A percentile compares a stretch with the other conserved stretches of the same genome.
These are phyloP conservation scores for Drosophila pandora DNA, from an alignment of 1,140 invertebrate genomes.

Conservation along the genomic window DNA sequence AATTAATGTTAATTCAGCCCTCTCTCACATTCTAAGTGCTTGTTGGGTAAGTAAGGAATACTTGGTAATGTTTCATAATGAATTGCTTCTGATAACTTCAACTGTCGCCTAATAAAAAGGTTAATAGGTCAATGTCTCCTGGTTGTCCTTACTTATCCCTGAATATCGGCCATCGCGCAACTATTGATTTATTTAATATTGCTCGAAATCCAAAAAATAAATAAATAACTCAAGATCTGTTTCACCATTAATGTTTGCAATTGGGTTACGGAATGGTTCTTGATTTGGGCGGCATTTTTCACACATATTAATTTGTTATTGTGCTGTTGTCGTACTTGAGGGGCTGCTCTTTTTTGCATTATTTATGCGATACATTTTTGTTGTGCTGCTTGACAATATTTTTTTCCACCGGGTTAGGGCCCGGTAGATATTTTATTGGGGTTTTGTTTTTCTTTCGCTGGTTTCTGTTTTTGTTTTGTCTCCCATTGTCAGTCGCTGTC, in stretches of 20 bases:
- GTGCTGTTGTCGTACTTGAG: conserved; percentile 50
- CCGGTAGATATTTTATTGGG: conserved; percentile 32
- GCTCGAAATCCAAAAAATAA: conserved; percentile 7
- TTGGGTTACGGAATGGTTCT: conserved; percentile 52
- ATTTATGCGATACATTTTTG: conserved; percentile 49
- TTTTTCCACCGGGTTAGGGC: conserved; percentile 51
- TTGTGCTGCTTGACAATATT: conserved; percentile 5
- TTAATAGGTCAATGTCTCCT: neutral
- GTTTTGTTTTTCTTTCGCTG: conserved; percentile 44
- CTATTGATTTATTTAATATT: conserved; percentile 17
- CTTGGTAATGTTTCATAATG: neutral
- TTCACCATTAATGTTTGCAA: conserved; percentile 65
- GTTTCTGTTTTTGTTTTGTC: conserved; percentile 60
- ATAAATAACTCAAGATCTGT: conserved; percentile 12
- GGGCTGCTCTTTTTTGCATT: conserved; percentile 52
- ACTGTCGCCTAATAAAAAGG: neutral
- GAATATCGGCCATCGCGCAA: conserved; percentile 19
- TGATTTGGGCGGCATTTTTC: conserved; percentile 21
- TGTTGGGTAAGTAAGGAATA: neutral
- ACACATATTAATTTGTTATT: conserved; percentile 69
- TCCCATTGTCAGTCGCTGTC: conserved; percentile 70
- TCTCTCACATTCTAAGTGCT: neutral
- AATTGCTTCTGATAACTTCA: neutral
- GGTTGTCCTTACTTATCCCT: neutral
- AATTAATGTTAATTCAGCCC: neutral